phyloP scores from a whole-genome alignment of 2,797 vertebrate genomes.

The Synaphobranchus kaupii region DNA sequence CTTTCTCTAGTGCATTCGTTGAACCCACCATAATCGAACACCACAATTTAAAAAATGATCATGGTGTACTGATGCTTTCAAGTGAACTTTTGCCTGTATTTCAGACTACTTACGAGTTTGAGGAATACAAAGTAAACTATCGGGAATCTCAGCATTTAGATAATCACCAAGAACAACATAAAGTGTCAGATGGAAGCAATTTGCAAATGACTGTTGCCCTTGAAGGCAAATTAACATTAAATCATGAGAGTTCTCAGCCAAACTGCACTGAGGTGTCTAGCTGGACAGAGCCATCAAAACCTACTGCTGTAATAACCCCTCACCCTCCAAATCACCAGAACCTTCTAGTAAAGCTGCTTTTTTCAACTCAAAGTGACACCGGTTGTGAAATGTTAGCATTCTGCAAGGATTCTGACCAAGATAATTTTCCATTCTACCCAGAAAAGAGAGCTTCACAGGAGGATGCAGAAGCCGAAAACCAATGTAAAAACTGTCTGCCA shows the following conservation, averaged over 20 bases:
- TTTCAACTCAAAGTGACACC: constrained; percentile 1
- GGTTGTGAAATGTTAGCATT: constrained; percentile 4
- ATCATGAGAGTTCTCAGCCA: background rate
- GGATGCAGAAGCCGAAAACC: background rate
- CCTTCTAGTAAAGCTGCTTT: constrained; percentile 7
- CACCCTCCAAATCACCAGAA: background rate
- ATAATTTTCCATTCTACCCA: background rate
- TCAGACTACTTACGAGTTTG: background rate
- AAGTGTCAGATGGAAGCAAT: background rate
- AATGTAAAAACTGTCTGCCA: background rate
- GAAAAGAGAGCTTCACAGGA: background rate
- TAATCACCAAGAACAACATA: constrained; percentile 1
- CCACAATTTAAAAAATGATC: background rate
- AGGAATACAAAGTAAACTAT: background rate
- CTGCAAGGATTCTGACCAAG: background rate
- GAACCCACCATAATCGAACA: background rate
- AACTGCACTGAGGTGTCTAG: background rate
- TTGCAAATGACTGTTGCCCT: background rate
- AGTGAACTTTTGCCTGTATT: constrained; percentile 1
- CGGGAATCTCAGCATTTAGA: background rate
- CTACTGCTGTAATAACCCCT: background rate
- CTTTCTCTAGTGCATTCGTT: constrained; percentile 19
- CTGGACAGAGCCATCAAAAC: background rate
- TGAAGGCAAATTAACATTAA: background rate
- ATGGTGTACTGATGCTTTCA: background rate